Conservation (phyloP, 2,797 vertebrate genomes). For the Todus mexicanus region DNA sequence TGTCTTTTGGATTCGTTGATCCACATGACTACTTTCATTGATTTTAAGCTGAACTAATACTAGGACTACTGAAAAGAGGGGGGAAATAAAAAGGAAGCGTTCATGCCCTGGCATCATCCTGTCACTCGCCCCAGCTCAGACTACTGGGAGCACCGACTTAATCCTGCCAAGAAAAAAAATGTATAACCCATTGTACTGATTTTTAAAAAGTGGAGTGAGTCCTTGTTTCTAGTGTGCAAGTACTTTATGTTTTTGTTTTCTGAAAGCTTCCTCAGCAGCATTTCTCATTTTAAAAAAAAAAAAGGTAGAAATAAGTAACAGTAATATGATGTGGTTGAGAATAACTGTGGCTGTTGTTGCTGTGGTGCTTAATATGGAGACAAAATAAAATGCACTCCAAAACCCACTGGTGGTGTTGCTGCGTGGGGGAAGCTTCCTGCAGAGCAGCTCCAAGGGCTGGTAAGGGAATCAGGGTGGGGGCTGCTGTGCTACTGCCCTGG, state of each 20-base stretch:
- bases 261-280: background rate
- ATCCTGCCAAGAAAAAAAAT: background rate
- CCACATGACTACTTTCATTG: background rate
- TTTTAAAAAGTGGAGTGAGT: background rate
- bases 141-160: background rate
- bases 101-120: background rate
- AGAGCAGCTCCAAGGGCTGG: no score
- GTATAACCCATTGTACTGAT: background rate
- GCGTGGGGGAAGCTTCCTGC: no score
- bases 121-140: background rate
- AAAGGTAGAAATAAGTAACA: background rate
- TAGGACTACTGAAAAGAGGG: background rate
- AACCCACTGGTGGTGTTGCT: no score
- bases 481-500: background rate
- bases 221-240: background rate
- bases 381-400: constrained; percentile 11
- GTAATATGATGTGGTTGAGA: background rate
- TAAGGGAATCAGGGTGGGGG: no score
- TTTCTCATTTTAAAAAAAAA: background rate
- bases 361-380: background rate
- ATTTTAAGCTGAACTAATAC: background rate
- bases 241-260: background rate
- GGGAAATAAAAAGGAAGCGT: background rate
- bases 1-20: background rate
- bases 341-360: background rate